Conservation (phyloP, 2,888 invertebrate genomes). For the Sipunculus nudus region DNA sequence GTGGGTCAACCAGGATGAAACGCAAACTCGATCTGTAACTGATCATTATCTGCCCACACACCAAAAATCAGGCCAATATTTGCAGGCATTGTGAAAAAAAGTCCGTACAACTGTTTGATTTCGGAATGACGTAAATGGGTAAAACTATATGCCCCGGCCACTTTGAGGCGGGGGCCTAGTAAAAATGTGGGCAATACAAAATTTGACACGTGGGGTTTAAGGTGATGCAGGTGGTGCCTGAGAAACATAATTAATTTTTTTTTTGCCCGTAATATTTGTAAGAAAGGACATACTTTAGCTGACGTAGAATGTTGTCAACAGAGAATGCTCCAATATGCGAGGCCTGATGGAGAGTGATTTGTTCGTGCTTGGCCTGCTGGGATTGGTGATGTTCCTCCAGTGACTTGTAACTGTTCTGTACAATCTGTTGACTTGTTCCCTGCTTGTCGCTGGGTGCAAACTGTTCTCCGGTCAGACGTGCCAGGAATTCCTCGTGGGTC, state of each 20-base stretch:
- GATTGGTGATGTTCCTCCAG: constrained; percentile 51
- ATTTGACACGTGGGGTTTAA: too few species aligned
- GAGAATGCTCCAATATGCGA: constrained; percentile 48
- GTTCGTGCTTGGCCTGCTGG: constrained; percentile 54
- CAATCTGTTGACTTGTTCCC: constrained; percentile 55
- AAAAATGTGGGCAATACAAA: too few species aligned
- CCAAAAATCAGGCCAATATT: too few species aligned
- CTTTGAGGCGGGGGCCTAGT: too few species aligned
- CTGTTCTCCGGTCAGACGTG: constrained; percentile 51
- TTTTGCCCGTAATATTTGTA: background rate
- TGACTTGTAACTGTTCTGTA: constrained; percentile 48
- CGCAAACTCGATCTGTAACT: too few species aligned
- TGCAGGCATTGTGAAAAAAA: too few species aligned
- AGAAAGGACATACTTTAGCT: constrained; percentile 50
- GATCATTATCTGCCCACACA: too few species aligned
- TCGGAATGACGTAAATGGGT: too few species aligned
- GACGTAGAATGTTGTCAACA: constrained; percentile 50
- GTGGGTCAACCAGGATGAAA: too few species aligned
- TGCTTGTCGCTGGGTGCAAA: constrained; percentile 57
- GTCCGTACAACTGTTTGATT: too few species aligned
- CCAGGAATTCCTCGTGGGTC: constrained; percentile 56
- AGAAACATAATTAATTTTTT: background rate
- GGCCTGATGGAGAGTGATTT: constrained; percentile 58
- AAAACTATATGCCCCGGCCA: too few species aligned
- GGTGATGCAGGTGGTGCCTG: too few species aligned